Base-by-base conservation (phyloP, 2,113 vertebrate genomes). In the Hemiscyllium ocellatum region DNA sequence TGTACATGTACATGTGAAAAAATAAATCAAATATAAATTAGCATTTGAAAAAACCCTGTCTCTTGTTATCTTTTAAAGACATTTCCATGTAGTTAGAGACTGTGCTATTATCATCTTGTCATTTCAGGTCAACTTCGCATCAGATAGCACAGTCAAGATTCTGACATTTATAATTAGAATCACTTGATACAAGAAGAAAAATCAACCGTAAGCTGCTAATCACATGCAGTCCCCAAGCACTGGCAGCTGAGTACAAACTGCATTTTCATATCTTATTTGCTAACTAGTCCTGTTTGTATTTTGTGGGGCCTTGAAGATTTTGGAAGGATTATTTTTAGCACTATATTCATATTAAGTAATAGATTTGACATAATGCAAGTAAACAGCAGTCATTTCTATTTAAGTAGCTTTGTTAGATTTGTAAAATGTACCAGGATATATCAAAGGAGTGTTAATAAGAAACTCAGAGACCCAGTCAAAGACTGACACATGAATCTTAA, bases 121-220 rank as follows among this genome's bases (percentile, higher is more conserved):
- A 90, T 61, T 90, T 61, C 87, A 90, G 87, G 87, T 90, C 87
- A 90, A 50, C 47, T 87, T 87, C 42, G 47, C 17, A 86, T 47
- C 37, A 52, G 4, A 26, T 47, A 26, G 26, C 50, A 90, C 50
- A 61, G 13, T 33, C 52, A 90, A 90, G 52, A 90, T 61, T 90
- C 52, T 90, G 87, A 90, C 26, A 4, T 90, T 61, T 61, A 52
- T 61, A 90, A 90, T 90, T 61, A 90, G 10, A 90, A 90, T 90
- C 10, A 61, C 61, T 90, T 90, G 26, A 15, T 33, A 61, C 3
- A 12, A 13, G 10, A 61, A 3, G 50, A 13, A 52, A 33, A 12
- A 33, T 33, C 87, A 90, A 61, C 52, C 24, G 17, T 26, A 90
- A 52, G 52, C 87, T 3, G 13, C 26, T 90, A 52, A 90, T 15